Percentiles rank a stretch among this genome's conserved stretches.
Evolutionary conservation across 2,113 vertebrate species (phyloP).

Genomic region (Geococcyx californianus): DNA sequence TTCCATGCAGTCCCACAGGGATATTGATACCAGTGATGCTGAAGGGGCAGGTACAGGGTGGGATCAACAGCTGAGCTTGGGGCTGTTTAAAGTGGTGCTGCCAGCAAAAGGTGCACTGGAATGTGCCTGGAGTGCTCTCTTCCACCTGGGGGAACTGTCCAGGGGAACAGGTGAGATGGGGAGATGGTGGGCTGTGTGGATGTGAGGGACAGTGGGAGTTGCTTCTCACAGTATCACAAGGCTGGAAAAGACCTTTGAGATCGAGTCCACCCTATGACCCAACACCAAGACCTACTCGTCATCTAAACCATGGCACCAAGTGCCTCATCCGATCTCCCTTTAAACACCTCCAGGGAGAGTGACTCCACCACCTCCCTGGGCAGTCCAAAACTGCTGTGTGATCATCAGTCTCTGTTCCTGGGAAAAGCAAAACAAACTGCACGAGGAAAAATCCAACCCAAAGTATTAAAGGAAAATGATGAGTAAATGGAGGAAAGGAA

Average conservation of each 20-base stretch:
- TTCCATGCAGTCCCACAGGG: background rate
- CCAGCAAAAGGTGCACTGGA: background rate
- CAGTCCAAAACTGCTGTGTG: accelerated
- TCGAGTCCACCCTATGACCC: too few relatives aligned
- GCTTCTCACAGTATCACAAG: too few relatives aligned
- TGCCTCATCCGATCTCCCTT: too few relatives aligned
- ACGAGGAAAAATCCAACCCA: background rate
- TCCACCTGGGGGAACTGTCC: background rate
- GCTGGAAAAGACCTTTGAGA: too few relatives aligned
- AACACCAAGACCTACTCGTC: too few relatives aligned
- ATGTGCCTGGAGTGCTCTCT: background rate
- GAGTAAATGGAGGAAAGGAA: background rate
- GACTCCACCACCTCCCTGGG: too few relatives aligned
- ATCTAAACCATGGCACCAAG: too few relatives aligned
- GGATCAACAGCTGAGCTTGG: background rate
- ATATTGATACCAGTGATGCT: background rate
- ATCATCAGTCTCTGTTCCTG: accelerated
- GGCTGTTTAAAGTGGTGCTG: background rate
- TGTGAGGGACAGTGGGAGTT: background rate
- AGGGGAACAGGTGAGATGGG: background rate
- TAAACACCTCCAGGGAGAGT: too few relatives aligned
- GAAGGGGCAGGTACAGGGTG: background rate
- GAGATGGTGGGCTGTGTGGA: accelerated
- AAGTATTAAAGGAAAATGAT: background rate
- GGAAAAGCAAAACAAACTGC: background rate